A percentile compares a stretch with the other conserved stretches of the same genome.
Conservation (phyloP, 2,888 invertebrate genomes). For the Drosophila peninsularis region DNA sequence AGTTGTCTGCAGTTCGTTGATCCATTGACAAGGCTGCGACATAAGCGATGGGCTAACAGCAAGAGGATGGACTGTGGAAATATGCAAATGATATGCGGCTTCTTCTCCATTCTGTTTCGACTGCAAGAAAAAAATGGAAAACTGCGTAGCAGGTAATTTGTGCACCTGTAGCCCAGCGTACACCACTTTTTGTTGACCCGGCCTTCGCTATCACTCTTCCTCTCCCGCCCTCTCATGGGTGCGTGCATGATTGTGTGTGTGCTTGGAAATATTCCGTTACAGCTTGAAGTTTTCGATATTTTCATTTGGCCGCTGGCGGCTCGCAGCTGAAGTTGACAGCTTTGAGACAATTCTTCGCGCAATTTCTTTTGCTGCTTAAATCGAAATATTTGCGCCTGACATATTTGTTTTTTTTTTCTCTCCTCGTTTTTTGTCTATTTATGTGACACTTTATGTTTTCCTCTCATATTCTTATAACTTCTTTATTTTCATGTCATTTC, state of each 20-base stretch:
- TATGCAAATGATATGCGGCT: conserved; percentile 64
- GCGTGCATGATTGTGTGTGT: background rate
- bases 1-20: conserved; percentile 26
- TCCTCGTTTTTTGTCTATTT: conserved; percentile 9
- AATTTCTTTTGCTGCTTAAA: conserved; percentile 53
- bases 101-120: background rate
- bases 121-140: conserved; percentile 3
- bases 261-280: conserved; percentile 18
- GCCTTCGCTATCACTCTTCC: background rate
- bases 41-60: conserved; percentile 32
- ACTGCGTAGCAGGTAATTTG: conserved; percentile 24
- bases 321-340: conserved; percentile 65
- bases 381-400: conserved; percentile 49
- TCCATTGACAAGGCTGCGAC: conserved; percentile 46
- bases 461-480: conserved; percentile 9
- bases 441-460: conserved; percentile 47
- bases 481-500: conserved; percentile 19
- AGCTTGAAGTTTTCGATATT: conserved; percentile 58
- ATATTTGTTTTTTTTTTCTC: conserved; percentile 1
- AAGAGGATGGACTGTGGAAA: conserved; percentile 8
- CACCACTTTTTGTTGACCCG: conserved; percentile 14
- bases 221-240: background rate
- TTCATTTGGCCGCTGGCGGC: conserved; percentile 61
- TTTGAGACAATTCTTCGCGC: conserved; percentile 56
- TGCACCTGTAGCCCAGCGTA: conserved; percentile 57